Evolutionary conservation across 1,140 invertebrate genomes (phyloP), one percentile per base, ranked within the genome.

Genomic region (Drosophila eugracilis): DNA sequence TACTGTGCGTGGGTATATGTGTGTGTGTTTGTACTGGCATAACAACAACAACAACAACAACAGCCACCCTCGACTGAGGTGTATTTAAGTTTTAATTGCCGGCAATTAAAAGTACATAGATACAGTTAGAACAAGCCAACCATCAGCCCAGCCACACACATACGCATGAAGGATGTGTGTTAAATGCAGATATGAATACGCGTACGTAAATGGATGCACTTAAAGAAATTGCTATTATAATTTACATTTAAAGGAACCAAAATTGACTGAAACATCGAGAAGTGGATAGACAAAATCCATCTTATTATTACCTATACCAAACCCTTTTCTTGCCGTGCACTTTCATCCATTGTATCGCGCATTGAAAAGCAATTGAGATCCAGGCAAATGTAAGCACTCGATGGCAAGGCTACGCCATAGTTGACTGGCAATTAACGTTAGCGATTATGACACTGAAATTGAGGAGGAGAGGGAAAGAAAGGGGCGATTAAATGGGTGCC

Each of bases 71-170:
- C 65, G 53, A 19, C 30, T 36, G 39, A 53, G 55, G 69, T 62
- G 70, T 79, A 70, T 83, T 90, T 79, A 90, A 90, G 86, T 90
- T 90, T 90, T 90, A 90, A 90, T 90, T 90, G 86, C 86, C 78
- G 67, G 75, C 86, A 90, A 90, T 90, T 90, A 90, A 83, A 90
- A 83, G 84, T 90, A 78, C 66, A 90, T 84, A 72, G 45, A 83
- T 85, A 78, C 76, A 70, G 63, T 74, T 69, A 52, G 44, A 34
- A n/a, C n/a, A n/a, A n/a, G 24, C 24, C 36, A 34, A n/a, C n/a
- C n/a, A n/a, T 15, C 24, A 22, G 10, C 66, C 58, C 49, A 55
- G 26, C 37, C 50, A 34, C 17, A 30, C 37, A 28, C 14, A 32
- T 15, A 44, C 12, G 62, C 65, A 53, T 34, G 48, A 59, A 37